Base-by-base conservation (phyloP, 2,888 invertebrate species). In the Chrysotoxum bicinctum region DNA sequence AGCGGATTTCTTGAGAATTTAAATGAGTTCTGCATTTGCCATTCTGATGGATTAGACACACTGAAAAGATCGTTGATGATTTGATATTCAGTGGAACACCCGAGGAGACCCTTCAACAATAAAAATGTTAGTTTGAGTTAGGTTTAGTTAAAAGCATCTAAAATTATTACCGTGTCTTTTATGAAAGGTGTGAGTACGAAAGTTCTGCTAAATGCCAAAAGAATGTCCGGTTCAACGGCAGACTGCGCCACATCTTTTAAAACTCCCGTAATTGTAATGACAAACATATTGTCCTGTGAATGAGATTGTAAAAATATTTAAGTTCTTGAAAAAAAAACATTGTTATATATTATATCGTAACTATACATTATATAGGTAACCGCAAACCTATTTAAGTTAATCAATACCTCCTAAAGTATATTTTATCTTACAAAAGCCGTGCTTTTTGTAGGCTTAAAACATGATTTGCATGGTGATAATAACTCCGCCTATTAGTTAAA, bases 1-100 rank as follows among this genome's bases (percentile, higher is more conserved):
- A 69, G 30, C 12, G 86, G 83, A 66, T 75, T 88, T 72, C 85
- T 88, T 10, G 72, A 48, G 62, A 89, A 89, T 73, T 89, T 90
- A 19, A 90, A 90, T 5, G 89, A 88, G 43, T 86, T 88, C 35
- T 80, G 89, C 26, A 80, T 76, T 87, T 90, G 89, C 23, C 58
- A 87, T 8, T 76, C 58, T 4, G 90, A 88, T 3, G 91, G 91
- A 80, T 88, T 90, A 68, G 87, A 87, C 1, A 91, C 88, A 43
- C 88, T 89, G 0, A 90, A 87, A 8, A 88, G 88, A 48, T 91
- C 91, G 19, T 91, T 91, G 10, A 88, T 87, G 52, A 91, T 90
- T 81, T 88, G 88, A 75, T 90, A 87, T 8, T 84, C 85, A 5
- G 84, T 87, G 2, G 88, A 84, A 52, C 84, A 82, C 50, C 87